Base-by-base conservation (phyloP, 2,113 vertebrate genomes). In the Otocyon megalotis region DNA sequence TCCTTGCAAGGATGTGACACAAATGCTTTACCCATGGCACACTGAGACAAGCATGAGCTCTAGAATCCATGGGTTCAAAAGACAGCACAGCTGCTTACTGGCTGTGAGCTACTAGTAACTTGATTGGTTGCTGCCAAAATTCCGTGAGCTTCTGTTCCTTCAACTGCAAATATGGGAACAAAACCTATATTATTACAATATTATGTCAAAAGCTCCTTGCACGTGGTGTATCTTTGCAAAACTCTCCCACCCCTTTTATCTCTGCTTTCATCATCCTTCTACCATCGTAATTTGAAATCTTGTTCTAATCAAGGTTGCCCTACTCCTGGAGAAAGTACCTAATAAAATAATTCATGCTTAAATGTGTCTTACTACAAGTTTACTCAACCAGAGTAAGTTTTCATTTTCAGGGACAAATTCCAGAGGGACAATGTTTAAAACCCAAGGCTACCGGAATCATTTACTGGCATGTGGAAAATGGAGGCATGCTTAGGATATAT, bases 401-500 rank as follows among this genome's bases (percentile, higher is more conserved):
- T 84, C 26, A 13, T 91, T 94, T 93, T 35, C 30, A 92, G 82
- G 82, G 82, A 89, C 43, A 54, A 96, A 76, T 48, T 80, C 63
- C 32, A 84, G 26, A 83, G 37, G 67, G 17, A 5, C 26, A 79
- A 60, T 22, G 74, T 8, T 37, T 71, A 84, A 96, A 84, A 96
- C 19, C n/a, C 83, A 60, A 60, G 32, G 19, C 15, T 26, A 8
- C 37, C 0, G 2, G 26, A 53, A 16, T 69, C 26, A 50, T 63
- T 58, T 60, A 87, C 1, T 11, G 53, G 65, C 30, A 15, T 3
- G 13, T 48, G n/a, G 48, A 74, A 93, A 96, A 69, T 2, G 87
- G 19, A 84, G 30, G 8, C 15, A n/a, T 43, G 2, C 17, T 48
- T 84, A 76, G 35, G 83, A 14, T 14, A 4, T 30, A 77, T 32